Evolutionary conservation across 2,113 vertebrate genomes (phyloP), one percentile per base, ranked within the genome.

Genomic region (Chaenocephalus aceratus): DNA sequence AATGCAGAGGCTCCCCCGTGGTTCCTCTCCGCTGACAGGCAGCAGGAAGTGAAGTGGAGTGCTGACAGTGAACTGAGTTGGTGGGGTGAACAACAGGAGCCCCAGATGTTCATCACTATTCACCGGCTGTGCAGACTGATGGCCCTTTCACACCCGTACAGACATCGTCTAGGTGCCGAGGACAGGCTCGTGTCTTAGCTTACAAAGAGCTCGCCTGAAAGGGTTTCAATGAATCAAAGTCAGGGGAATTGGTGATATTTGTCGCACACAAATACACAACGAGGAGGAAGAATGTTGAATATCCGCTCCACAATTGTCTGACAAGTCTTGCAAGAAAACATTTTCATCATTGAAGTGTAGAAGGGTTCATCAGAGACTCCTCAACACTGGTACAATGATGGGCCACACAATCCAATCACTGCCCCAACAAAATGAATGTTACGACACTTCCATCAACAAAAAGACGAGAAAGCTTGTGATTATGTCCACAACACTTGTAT

Each of bases 71-170:
- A 89, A 58, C 21, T 2, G 67, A 66, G 72, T 62, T 14, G 59
- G 58, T 8, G 5, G 57, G 56, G 51, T 7, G 41, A 77, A 65
- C 49, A 44, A 52, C 60, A 49, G 58, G 18, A 60, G 68, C 54
- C 52, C 59, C 66, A 74, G 82, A 80, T 71, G 75, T 65, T 72
- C 73, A 77, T 90, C 53, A 49, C 73, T 87, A 87, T 83, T 82
- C 80, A 84, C 0, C 0, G 54, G 59, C 48, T 13, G 14, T 46
- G 10, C 58, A 48, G 53, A 34, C 52, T 13, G 18, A 54, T 82
- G 80, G 78, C 65, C 80, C 53, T 64, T 72, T 79, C 57, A 51
- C 48, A 81, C 76, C 57, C 13, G 72, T 54, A 46, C 61, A 58
- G 36, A 61, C 53, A 62, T 36, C 5, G 44, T 21, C n/a, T 21